phyloP scores from a whole-genome alignment of 2,797 vertebrate genomes.

The Microctenopoma lineatum region DNA sequence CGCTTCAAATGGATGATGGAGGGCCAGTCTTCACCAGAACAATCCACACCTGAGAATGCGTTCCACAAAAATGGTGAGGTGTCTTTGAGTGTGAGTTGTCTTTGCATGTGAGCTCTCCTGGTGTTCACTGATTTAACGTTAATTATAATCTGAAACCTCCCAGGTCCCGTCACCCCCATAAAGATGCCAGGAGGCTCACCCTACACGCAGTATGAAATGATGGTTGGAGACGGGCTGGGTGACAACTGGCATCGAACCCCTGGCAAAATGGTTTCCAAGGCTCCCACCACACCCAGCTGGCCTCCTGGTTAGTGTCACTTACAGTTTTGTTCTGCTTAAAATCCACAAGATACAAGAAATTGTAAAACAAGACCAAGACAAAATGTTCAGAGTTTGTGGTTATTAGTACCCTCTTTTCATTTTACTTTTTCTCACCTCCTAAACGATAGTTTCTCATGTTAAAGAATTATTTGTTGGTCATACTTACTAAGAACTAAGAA shows the following conservation, averaged over 20 bases:
- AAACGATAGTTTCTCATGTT: background rate
- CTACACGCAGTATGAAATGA: slow-evolving; percentile 95
- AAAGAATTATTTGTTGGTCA: background rate
- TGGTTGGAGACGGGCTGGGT: slow-evolving; percentile 90
- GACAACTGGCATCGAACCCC: slow-evolving; percentile 98
- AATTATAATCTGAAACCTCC: slow-evolving; percentile 16
- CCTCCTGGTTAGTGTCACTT: slow-evolving; percentile 89
- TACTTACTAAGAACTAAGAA: background rate
- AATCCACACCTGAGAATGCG: slow-evolving; percentile 89
- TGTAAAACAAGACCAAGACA: background rate
- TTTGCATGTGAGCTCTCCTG: slow-evolving; percentile 32
- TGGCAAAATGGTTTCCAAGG: slow-evolving; percentile 94
- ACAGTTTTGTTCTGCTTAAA: background rate
- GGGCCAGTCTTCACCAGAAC: slow-evolving; percentile 91
- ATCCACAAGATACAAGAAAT: background rate
- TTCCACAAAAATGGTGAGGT: slow-evolving; percentile 95
- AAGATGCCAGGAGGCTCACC: slow-evolving; percentile 94
- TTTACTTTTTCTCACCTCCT: no score
- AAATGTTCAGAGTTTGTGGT: background rate
- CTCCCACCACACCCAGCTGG: slow-evolving; percentile 93
- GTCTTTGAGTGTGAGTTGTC: background rate
- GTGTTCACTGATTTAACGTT: slow-evolving; percentile 28
- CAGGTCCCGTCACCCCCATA: slow-evolving; percentile 93
- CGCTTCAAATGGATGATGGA: slow-evolving; percentile 99
- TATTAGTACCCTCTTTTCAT: background rate